A percentile compares a stretch with the other conserved stretches of the same genome.
phyloP scores from a whole-genome alignment of 2,797 vertebrate species.

The Apodemus agrarius region DNA sequence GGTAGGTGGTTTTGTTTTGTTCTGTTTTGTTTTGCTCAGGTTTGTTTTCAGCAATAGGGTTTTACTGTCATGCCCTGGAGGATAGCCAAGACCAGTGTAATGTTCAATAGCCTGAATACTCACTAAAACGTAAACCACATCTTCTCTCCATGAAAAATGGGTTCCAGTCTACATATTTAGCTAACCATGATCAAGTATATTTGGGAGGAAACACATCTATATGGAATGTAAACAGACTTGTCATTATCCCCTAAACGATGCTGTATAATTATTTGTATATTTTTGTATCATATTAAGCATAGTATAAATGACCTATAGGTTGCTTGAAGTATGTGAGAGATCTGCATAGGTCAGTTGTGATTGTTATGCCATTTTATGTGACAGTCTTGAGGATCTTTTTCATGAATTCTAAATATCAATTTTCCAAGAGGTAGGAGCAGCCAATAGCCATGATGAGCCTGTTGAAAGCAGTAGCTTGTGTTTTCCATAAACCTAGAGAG shows the following conservation, averaged over 20 bases:
- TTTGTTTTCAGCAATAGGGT: not conserved
- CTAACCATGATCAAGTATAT: not conserved
- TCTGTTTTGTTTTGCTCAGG: not conserved
- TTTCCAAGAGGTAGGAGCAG: not conserved
- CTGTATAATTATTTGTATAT: not conserved
- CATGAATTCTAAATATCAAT: not conserved
- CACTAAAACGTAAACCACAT: not conserved
- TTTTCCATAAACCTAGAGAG: not conserved
- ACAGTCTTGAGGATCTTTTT: not conserved
- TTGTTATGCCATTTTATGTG: not conserved
- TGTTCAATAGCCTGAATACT: not conserved
- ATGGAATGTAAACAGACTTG: not conserved
- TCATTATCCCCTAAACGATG: not conserved
- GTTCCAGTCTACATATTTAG: not conserved
- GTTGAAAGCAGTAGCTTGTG: not conserved
- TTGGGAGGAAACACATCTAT: not conserved
- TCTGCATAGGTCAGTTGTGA: not conserved
- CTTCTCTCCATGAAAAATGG: not conserved
- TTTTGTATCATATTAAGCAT: not conserved
- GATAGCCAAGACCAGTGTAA: not conserved
- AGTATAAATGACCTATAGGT: not conserved
- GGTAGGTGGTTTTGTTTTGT: no score
- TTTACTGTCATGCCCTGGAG: not conserved
- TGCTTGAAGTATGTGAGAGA: not conserved
- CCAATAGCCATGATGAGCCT: not conserved